Percentiles rank a stretch among this genome's conserved stretches.
Conservation (phyloP, 2,888 invertebrate genomes). For the Quadriops clusia region DNA sequence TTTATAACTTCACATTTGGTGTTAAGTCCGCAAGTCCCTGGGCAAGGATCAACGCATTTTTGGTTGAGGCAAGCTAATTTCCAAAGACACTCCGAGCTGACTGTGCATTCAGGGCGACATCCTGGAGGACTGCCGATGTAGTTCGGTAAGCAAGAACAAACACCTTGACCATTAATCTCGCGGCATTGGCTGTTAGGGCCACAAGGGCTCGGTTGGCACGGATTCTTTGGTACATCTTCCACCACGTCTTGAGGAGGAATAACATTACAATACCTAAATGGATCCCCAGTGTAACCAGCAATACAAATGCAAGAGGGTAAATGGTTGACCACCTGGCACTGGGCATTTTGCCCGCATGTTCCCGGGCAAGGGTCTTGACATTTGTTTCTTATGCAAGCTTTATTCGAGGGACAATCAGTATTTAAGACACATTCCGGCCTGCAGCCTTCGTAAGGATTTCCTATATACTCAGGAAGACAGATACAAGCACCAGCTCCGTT, state of each 20-base stretch:
- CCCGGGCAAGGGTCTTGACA: conserved; percentile 63
- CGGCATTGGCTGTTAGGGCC: conserved; percentile 65
- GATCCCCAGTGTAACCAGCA: conserved; percentile 50
- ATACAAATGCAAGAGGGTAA: conserved; percentile 52
- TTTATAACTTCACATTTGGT: conserved; percentile 62
- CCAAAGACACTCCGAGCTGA: conserved; percentile 62
- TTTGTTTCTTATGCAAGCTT: conserved; percentile 56
- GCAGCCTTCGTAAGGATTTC: conserved; percentile 61
- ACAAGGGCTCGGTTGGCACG: conserved; percentile 54
- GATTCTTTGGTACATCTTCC: conserved; percentile 34
- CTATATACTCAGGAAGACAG: conserved; percentile 54
- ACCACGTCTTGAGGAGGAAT: no score
- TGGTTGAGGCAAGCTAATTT: conserved; percentile 63
- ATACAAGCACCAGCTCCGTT: conserved; percentile 50
- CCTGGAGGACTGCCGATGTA: conserved; percentile 64
- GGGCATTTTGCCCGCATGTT: conserved; percentile 56
- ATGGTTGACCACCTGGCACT: conserved; percentile 57
- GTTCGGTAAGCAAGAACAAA: conserved; percentile 61
- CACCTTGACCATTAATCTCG: conserved; percentile 56
- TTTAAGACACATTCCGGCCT: conserved; percentile 57
- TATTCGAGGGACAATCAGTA: conserved; percentile 54
- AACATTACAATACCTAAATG: conserved; percentile 48
- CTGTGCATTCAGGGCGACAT: conserved; percentile 67
- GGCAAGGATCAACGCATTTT: conserved; percentile 69
- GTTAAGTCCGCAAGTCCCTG: conserved; percentile 55